Base-by-base conservation (phyloP, 2,888 invertebrate species). In the Polymixis flavicincta region DNA sequence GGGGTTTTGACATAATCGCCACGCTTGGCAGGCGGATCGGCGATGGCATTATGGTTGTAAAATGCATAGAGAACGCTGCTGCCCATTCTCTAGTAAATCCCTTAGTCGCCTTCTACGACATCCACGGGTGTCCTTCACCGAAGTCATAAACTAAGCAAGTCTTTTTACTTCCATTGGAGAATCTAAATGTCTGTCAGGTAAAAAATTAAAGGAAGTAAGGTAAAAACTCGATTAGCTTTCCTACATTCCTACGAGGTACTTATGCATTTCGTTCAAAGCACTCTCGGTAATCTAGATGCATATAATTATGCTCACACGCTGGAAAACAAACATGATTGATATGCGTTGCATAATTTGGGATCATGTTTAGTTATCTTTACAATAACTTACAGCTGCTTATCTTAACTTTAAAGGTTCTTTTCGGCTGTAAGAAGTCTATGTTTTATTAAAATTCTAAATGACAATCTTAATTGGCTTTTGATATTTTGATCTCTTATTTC, bases 321-420 rank as follows among this genome's bases (percentile, higher is more conserved):
- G 0, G n/a, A 61, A 67, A 72, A 73, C 70, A 73, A 73, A 63
- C 74, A 73, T 63, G 8, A 60, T 78, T 78, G 13, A 45, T 45
- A 67, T 83, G 25, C 73, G 9, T 2, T 69, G 69, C 52, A 81
- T 83, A 83, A 79, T 63, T 78, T 70, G 50, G 69, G 48, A 59
- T n/a, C 32, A 28, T 68, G 50, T 78, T 71, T 78, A 71, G 52
- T 42, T 54, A 9, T 9, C 32, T 8, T 48, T 63, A 28, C 37
- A 63, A 70, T 83, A 79, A 83, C 83, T 57, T 32, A 4, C 37
- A 66, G 13, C 13, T 50, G 60, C 50, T 59, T 70, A 67, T 1
- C 54, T 76, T 37, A 54, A 52, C 54, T 52, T 52, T 37, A 65
- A 54, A 45, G 9, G 32, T 52, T 11, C 28, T 22, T 78, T 66